A percentile compares a stretch with the other conserved stretches of the same genome.
Conservation (phyloP, 2,113 vertebrate species). For the Notarius quadriscutis region DNA sequence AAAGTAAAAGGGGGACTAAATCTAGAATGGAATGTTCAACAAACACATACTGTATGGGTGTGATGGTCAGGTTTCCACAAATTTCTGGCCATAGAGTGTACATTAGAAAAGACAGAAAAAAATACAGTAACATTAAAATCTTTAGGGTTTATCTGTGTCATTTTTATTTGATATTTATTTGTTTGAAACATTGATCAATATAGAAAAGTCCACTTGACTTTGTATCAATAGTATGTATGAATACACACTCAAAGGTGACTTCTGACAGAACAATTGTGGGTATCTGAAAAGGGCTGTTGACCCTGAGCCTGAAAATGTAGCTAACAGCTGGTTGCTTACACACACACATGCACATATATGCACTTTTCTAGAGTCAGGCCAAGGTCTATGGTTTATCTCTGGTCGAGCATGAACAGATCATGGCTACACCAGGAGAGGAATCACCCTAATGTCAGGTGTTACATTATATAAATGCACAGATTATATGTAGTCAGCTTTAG, state of each 20-base stretch:
- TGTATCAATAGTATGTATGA: background rate
- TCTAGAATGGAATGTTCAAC: background rate
- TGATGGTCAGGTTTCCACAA: background rate
- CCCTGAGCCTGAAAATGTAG: conserved; percentile 39
- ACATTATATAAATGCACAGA: background rate
- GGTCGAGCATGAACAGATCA: conserved; percentile 36
- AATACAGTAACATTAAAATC: background rate
- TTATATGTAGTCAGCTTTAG: background rate
- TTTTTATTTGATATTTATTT: background rate
- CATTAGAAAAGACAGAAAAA: background rate
- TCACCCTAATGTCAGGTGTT: background rate
- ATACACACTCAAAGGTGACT: background rate
- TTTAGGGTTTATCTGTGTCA: background rate
- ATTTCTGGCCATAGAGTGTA: background rate
- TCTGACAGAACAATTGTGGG: conserved; percentile 23
- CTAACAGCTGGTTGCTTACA: conserved; percentile 38
- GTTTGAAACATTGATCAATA: background rate
- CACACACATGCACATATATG: conserved; percentile 17
- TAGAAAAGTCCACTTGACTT: background rate
- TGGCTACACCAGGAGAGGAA: conserved; percentile 16
- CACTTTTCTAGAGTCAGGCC: conserved; percentile 18
- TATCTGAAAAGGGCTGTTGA: conserved; percentile 42
- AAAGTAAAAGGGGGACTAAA: background rate
- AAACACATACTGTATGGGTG: background rate
- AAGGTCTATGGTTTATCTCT: conserved; percentile 30